Evolutionary conservation across 2,888 invertebrate genomes (phyloP).

Genomic region (Eristalis intricaria): DNA sequence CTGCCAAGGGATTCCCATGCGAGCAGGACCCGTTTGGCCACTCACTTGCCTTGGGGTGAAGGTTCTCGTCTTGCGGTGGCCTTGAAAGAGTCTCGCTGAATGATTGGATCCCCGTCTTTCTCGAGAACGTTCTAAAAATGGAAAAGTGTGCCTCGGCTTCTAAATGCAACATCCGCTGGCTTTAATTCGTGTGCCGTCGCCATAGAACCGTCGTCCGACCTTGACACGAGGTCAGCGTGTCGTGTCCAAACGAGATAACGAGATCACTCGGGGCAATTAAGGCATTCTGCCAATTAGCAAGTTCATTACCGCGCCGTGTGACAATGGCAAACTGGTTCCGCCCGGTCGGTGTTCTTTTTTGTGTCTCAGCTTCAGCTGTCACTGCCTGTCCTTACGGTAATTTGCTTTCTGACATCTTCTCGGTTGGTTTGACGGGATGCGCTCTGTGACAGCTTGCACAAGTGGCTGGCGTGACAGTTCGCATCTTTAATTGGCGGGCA

Average conservation of each 20-base stretch:
- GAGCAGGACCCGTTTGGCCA: conserved; percentile 11
- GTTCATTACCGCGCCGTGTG: conserved; percentile 10
- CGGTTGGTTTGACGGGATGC: neutral
- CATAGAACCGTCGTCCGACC: neutral
- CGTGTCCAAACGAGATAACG: conserved; percentile 27
- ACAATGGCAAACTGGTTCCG: neutral
- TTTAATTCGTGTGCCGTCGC: neutral
- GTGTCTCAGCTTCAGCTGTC: neutral
- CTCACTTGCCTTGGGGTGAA: conserved; percentile 36
- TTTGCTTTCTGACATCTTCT: neutral
- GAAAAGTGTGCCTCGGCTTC: neutral
- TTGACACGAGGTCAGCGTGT: conserved; percentile 18
- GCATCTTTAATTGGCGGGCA: neutral
- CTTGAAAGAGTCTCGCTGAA: conserved; percentile 20
- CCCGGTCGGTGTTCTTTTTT: neutral
- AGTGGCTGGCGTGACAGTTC: neutral
- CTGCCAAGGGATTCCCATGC: neutral
- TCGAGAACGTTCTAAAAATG: neutral
- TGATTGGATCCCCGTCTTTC: neutral
- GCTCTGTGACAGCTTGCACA: conserved; percentile 4
- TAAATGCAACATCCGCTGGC: neutral
- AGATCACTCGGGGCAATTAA: conserved; percentile 29
- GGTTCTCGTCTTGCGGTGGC: conserved; percentile 3
- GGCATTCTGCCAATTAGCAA: conserved; percentile 26
- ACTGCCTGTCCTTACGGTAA: neutral